phyloP scores from a whole-genome alignment of 2,888 invertebrate species.

The Exocentrus adspersus region DNA sequence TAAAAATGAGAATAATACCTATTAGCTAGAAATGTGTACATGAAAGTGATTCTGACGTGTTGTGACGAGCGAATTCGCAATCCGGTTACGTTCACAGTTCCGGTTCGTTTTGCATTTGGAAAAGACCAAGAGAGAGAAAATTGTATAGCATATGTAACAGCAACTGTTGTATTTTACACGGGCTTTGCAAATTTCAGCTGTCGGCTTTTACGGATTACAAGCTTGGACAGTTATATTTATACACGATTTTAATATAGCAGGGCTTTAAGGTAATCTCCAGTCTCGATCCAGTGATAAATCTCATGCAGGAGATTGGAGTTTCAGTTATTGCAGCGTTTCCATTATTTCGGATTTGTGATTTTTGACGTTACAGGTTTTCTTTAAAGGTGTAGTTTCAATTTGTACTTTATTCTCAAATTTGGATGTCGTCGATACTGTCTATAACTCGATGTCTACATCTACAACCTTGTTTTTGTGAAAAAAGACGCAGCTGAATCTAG shows the following conservation, averaged over 20 bases:
- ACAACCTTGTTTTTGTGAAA: too few relatives aligned
- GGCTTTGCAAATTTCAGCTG: conserved; percentile 33
- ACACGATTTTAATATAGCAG: conserved; percentile 19
- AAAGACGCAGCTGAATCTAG: too few relatives aligned
- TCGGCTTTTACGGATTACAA: conserved; percentile 22
- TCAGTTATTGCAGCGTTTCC: conserved; percentile 11
- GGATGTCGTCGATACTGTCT: too few relatives aligned
- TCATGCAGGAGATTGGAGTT: conserved; percentile 11
- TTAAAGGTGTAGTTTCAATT: background rate
- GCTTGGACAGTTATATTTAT: conserved; percentile 20
- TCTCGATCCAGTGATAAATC: conserved; percentile 13
- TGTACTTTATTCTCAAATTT: background rate
- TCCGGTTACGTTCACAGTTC: too few relatives aligned
- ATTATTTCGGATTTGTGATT: background rate
- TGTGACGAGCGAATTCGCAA: too few relatives aligned
- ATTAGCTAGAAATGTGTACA: too few relatives aligned
- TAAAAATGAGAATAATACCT: too few relatives aligned
- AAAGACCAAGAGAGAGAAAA: conserved; percentile 28
- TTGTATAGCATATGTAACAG: conserved; percentile 39
- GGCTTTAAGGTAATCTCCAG: conserved; percentile 14
- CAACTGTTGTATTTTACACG: conserved; percentile 34
- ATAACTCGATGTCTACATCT: too few relatives aligned
- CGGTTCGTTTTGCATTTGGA: conserved; percentile 20
- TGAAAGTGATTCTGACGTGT: too few relatives aligned
- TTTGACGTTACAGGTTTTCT: background rate